Base-by-base conservation (phyloP, 2,113 vertebrate genomes). In the Ageneiosus marmoratus region DNA sequence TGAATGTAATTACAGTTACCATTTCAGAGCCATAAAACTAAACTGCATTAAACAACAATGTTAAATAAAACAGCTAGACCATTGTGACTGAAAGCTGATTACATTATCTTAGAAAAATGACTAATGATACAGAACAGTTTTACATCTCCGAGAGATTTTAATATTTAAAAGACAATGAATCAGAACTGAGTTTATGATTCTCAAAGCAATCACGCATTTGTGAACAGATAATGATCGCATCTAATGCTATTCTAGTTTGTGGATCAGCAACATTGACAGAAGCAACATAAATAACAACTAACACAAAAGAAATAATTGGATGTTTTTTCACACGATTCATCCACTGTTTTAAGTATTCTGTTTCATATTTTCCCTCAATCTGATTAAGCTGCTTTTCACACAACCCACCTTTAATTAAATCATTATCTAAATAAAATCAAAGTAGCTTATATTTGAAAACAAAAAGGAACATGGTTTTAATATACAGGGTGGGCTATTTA, bases 201-300 rank as follows among this genome's bases (percentile, higher is more conserved):
- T 46, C 46, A 74, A 50, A 74, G 24, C 46, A 74, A 29, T 72
- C n/a, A 15, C 41, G 27, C 22, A 27, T 27, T 72, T 48, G 24
- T 48, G 41, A 72, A 48, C 69, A 48, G 12, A 72, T 72, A 27
- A 72, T 72, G 6, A 69, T 72, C 41, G 50, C 46, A 74, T 72
- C 24, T 72, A 27, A 48, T 51, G 48, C 16, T 29, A 32, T 51
- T 74, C 27, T 50, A 10, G 50, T 74, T 74, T 32, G 27, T 74
- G 72, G 46, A 8, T 50, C 44, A 32, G 72, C n/a, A 29, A 51
- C 32, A 74, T 51, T 74, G 72, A 74, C 46, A 51, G 13, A 74
- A 73, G 44, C 44, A 73, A 18, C 27, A 51, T 51, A 46, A 74
- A 50, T 29, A 50, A 51, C 15, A 74, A 29, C 15, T 29, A 27